Percentiles rank a stretch among this genome's conserved stretches.
phyloP scores from a whole-genome alignment of 2,888 invertebrate species.

The Myopa tessellatipennis region DNA sequence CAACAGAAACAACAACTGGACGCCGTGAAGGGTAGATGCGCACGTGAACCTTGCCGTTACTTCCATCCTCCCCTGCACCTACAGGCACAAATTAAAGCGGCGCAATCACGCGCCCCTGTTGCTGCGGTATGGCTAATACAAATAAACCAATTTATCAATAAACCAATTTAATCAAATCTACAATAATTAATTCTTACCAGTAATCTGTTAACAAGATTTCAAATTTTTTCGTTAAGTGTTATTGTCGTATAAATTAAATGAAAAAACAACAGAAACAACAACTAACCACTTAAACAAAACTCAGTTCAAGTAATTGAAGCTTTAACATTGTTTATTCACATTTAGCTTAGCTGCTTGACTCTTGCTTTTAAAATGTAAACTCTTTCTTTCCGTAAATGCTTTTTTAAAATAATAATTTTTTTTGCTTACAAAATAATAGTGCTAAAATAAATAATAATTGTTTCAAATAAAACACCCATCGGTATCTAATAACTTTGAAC shows the following conservation, averaged over 20 bases:
- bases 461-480: no score
- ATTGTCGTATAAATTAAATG: background rate
- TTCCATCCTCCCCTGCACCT: slow-evolving; percentile 99
- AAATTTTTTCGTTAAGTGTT: no score
- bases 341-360: slow-evolving; percentile 10
- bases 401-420: background rate
- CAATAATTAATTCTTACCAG: background rate
- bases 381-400: background rate
- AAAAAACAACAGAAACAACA: background rate
- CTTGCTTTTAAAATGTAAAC: background rate
- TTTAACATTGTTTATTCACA: background rate
- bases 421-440: no score
- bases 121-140: slow-evolving; percentile 74
- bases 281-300: background rate
- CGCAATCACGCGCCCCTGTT: slow-evolving; percentile 93
- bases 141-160: slow-evolving; percentile 26
- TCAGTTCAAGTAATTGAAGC: no score
- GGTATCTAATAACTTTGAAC: no score
- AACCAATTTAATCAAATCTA: slow-evolving; percentile 1
- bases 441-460: no score
- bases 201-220: background rate
- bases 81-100: slow-evolving; percentile 98
- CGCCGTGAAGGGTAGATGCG: slow-evolving; percentile 98
- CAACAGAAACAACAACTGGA: no score
- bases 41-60: slow-evolving; percentile 99